Percentiles rank a stretch among this genome's conserved stretches.
phyloP scores from a whole-genome alignment of 1,140 invertebrate species.

The Diachasmimorpha longicaudata region DNA sequence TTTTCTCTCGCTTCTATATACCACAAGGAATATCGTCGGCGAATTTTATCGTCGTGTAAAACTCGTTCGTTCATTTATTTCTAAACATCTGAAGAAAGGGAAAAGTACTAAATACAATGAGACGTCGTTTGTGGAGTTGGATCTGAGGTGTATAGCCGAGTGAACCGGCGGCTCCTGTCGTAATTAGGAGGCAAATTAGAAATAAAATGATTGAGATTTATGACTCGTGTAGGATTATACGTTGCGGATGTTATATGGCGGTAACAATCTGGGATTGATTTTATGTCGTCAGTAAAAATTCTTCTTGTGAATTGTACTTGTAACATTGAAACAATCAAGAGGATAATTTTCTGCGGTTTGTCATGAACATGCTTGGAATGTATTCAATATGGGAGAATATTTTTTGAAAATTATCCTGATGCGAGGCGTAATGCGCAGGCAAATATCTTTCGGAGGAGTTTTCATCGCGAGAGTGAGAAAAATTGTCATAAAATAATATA shows the following conservation, averaged over 20 bases:
- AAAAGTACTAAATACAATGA: background rate
- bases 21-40: background rate
- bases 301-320: background rate
- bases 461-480: too few relatives aligned
- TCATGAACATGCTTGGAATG: background rate
- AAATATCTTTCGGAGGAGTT: too few relatives aligned
- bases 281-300: background rate
- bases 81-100: background rate
- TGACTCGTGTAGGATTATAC: background rate
- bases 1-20: background rate
- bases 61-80: slow-evolving; percentile 3
- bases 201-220: slow-evolving; percentile 24
- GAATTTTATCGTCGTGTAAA: slow-evolving; percentile 14
- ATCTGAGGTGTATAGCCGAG: background rate
- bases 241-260: background rate
- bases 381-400: too few relatives aligned
- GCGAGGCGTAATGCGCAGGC: too few relatives aligned
- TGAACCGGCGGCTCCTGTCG: background rate
- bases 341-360: background rate
- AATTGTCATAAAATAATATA: too few relatives aligned
- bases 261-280: background rate
- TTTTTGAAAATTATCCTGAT: too few relatives aligned
- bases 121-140: background rate
- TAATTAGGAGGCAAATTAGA: slow-evolving; percentile 21
- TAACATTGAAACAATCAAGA: background rate